Percentiles rank a stretch among this genome's conserved stretches.
These are phyloP conservation scores for Neodontobutis hainanensis DNA, from an alignment of 2,113 vertebrate genomes.

Conservation along the genomic window DNA sequence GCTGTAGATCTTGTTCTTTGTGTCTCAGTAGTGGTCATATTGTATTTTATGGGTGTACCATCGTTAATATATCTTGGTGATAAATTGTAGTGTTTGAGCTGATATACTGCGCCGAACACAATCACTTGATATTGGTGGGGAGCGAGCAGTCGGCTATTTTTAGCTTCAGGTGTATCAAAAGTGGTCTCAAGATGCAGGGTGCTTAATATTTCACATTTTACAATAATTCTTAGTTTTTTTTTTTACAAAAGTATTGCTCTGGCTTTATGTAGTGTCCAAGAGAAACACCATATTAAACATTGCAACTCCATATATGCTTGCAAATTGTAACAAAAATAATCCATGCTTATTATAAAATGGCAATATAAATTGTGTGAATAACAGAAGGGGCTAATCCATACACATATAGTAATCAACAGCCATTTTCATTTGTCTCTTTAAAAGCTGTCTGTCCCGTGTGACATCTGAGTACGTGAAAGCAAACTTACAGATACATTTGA, in stretches of 20 bases:
- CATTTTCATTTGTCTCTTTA: neutral
- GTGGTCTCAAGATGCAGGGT: neutral
- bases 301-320: neutral
- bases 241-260: neutral
- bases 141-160: neutral
- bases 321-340: no score
- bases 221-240: neutral
- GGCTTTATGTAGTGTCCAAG: neutral
- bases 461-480: slow-evolving; percentile 11
- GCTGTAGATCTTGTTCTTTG: no score
- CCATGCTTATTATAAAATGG: no score
- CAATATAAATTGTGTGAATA: neutral
- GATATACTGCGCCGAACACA: no score
- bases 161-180: neutral
- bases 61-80: slow-evolving; percentile 1
- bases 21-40: neutral
- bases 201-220: neutral
- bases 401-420: no score
- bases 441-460: neutral
- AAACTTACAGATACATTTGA: slow-evolving; percentile 2
- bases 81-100: neutral
- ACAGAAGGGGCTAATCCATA: no score
- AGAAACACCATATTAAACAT: neutral
- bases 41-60: neutral
- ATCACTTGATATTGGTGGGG: neutral